Conservation (phyloP, 2,888 invertebrate species). For the Trachelus stipa region DNA sequence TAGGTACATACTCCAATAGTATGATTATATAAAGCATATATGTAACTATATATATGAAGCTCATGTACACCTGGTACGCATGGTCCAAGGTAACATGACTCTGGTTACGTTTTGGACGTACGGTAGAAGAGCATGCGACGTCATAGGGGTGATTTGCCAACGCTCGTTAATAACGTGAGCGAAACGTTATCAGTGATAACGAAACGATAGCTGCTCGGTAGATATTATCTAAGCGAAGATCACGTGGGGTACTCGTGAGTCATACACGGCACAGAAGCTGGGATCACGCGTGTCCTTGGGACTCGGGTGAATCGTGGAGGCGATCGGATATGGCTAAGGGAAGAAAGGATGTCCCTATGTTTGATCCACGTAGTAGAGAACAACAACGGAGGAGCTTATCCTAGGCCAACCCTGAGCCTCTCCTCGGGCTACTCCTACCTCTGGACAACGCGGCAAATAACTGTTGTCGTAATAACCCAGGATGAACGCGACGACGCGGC, state of each 20-base stretch:
- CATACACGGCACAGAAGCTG: too few species aligned
- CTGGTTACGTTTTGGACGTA: slow-evolving; percentile 24
- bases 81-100: slow-evolving; percentile 32
- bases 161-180: background rate
- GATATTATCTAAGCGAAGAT: too few species aligned
- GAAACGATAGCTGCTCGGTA: background rate
- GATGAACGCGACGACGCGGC: slow-evolving; percentile 56
- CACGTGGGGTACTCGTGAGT: too few species aligned
- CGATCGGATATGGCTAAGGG: background rate
- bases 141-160: slow-evolving; percentile 17
- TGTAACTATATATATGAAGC: background rate
- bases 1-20: slow-evolving; percentile 30
- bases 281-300: background rate
- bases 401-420: slow-evolving; percentile 11
- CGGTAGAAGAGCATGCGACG: slow-evolving; percentile 25
- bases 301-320: background rate
- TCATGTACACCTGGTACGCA: slow-evolving; percentile 24
- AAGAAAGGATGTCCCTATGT: background rate
- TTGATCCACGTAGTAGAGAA: background rate
- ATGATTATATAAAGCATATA: slow-evolving; percentile 2
- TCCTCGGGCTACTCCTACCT: slow-evolving; percentile 15
- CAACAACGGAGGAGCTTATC: background rate
- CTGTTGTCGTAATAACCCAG: slow-evolving; percentile 25
- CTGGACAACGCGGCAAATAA: slow-evolving; percentile 22
- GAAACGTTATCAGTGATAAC: background rate